Percentiles rank a stretch among this genome's conserved stretches.
These are phyloP conservation scores for Gastrophryne carolinensis DNA, from an alignment of 2,797 vertebrate genomes.

Conservation along the genomic window DNA sequence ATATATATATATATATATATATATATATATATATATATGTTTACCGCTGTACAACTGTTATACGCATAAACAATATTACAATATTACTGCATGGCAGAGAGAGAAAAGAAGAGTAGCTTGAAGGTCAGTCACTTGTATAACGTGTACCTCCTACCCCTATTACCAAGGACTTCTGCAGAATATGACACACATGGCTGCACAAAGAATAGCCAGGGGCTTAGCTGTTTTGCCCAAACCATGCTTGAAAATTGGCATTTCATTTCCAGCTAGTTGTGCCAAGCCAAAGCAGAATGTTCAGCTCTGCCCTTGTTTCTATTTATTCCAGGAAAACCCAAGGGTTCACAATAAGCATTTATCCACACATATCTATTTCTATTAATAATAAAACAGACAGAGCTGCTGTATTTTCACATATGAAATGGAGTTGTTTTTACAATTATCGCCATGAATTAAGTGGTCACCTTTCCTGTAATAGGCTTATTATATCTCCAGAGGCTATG, in stretches of 20 bases:
- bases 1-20: no score
- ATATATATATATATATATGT: no score
- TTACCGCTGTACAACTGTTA: not conserved
- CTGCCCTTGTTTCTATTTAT: not conserved
- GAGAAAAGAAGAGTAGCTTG: not conserved
- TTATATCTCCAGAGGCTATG: no score
- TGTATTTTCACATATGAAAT: no score
- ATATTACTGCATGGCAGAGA: not conserved
- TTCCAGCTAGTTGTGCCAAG: not conserved
- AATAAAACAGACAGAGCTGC: no score
- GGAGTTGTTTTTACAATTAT: no score
- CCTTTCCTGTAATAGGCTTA: no score
- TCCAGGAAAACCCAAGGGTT: not conserved
- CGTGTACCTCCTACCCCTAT: not conserved
- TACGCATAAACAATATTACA: not conserved
- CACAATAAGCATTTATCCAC: not conserved
- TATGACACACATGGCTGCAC: not conserved
- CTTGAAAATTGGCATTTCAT: not conserved
- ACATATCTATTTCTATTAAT: not conserved
- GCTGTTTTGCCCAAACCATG: not conserved
- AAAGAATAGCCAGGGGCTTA: not conserved
- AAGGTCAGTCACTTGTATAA: slow-evolving; percentile 5
- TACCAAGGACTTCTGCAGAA: not conserved
- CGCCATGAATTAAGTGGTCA: no score
- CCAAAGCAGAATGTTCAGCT: not conserved